These are phyloP conservation scores for Incurvaria masculella DNA, from an alignment of 2,888 invertebrate genomes.

Conservation along the genomic window DNA sequence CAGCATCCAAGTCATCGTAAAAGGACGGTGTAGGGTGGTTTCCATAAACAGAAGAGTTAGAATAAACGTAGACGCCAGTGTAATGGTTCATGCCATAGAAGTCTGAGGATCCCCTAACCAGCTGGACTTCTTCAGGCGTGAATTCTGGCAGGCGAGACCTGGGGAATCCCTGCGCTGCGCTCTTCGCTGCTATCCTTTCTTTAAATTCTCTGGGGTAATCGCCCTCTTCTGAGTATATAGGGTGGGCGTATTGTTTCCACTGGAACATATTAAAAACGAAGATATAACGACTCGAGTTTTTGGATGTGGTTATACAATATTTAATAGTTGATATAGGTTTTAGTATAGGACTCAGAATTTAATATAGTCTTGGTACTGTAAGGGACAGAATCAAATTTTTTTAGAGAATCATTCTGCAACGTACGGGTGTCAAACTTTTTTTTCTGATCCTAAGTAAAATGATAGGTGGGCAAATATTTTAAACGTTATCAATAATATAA, in stretches of 20 bases:
- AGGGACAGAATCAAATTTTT: too few relatives aligned
- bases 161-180: conserved; percentile 35
- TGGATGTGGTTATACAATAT: too few relatives aligned
- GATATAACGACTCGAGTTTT: too few relatives aligned
- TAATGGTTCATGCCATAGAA: conserved; percentile 25
- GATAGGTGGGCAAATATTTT: too few relatives aligned
- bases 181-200: conserved; percentile 38
- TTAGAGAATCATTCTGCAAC: too few relatives aligned
- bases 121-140: conserved; percentile 31
- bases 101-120: conserved; percentile 30
- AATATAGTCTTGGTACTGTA: too few relatives aligned
- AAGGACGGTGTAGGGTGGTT: conserved; percentile 15
- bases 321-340: too few relatives aligned
- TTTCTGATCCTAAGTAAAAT: too few relatives aligned
- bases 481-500: too few relatives aligned
- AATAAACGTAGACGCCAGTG: conserved; percentile 40
- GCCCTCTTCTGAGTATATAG: conserved; percentile 47
- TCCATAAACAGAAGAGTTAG: conserved; percentile 17
- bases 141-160: conserved; percentile 44
- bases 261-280: too few relatives aligned
- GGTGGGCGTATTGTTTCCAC: conserved; percentile 44
- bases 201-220: conserved; percentile 50
- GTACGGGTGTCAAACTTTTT: too few relatives aligned
- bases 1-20: conserved; percentile 20
- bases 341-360: too few relatives aligned